Conservation (phyloP, 2,113 vertebrate genomes). For the Erythrocercus mccallii region DNA sequence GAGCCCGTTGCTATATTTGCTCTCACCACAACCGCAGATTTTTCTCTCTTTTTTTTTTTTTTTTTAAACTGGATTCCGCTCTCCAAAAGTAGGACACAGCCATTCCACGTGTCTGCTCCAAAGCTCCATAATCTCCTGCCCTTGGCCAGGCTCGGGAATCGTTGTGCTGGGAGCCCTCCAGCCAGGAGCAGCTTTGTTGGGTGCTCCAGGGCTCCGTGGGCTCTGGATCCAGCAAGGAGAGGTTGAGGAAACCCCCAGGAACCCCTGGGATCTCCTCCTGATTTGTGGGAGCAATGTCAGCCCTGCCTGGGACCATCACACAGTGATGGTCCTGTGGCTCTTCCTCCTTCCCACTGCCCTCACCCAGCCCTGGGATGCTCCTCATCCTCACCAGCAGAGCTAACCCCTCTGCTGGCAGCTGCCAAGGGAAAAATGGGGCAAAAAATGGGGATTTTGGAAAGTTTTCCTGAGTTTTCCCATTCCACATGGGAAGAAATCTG, state of each 20-base stretch:
- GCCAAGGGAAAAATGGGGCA: fast-evolving
- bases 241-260: fast-evolving
- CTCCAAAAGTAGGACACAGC: constrained; percentile 44
- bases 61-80: not conserved
- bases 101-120: constrained; percentile 11
- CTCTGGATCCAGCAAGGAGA: fast-evolving
- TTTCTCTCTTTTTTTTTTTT: fast-evolving
- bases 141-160: fast-evolving
- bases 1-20: not conserved
- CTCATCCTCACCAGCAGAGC: not conserved
- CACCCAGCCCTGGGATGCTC: fast-evolving
- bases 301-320: fast-evolving
- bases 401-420: not conserved
- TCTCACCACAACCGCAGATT: not conserved
- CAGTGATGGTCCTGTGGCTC: fast-evolving
- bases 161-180: fast-evolving
- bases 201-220: not conserved
- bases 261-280: fast-evolving
- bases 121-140: constrained; percentile 34
- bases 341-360: not conserved
- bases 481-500: not conserved
- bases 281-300: fast-evolving
- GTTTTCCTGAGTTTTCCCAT: not conserved
- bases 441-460: not conserved
- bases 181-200: not conserved